Percentiles rank a stretch among this genome's conserved stretches.
Evolutionary conservation across 2,113 vertebrate species (phyloP).

Genomic region (human): DNA sequence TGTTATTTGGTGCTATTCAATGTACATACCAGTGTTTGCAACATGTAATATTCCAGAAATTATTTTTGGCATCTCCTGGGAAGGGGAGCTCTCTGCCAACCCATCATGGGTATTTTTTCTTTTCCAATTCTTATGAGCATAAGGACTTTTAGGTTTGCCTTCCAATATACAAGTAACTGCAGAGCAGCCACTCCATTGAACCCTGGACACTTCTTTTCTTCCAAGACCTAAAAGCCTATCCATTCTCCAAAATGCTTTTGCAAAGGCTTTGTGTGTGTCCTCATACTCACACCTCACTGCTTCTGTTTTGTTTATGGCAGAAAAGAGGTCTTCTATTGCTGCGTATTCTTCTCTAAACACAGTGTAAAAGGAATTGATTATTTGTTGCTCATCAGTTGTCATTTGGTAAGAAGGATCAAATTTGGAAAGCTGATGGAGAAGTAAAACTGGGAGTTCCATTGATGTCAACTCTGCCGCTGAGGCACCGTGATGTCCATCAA

Average conservation of each 20-base stretch:
- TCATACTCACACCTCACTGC: background rate
- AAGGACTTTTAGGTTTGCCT: background rate
- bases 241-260: constrained; percentile 83
- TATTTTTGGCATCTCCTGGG: background rate
- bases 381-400: constrained; percentile 61
- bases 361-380: constrained; percentile 74
- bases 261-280: constrained; percentile 78
- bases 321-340: constrained; percentile 69
- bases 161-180: constrained; percentile 80
- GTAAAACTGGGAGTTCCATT: constrained; percentile 79
- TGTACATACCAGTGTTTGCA: constrained; percentile 79
- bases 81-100: background rate
- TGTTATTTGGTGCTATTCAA: background rate
- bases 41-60: constrained; percentile 77
- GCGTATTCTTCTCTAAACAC: constrained; percentile 78
- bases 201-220: constrained; percentile 79
- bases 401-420: constrained; percentile 74
- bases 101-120: accelerated
- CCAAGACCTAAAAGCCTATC: constrained; percentile 81
- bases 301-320: background rate
- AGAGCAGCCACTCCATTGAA: constrained; percentile 83
- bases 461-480: constrained; percentile 75
- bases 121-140: background rate
- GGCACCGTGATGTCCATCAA: constrained; percentile 74
- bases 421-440: constrained; percentile 82